A percentile compares a stretch with the other conserved stretches of the same genome.
These are phyloP conservation scores for Pycnomerus fuliginosus DNA, from an alignment of 2,888 invertebrate species.

Conservation along the genomic window DNA sequence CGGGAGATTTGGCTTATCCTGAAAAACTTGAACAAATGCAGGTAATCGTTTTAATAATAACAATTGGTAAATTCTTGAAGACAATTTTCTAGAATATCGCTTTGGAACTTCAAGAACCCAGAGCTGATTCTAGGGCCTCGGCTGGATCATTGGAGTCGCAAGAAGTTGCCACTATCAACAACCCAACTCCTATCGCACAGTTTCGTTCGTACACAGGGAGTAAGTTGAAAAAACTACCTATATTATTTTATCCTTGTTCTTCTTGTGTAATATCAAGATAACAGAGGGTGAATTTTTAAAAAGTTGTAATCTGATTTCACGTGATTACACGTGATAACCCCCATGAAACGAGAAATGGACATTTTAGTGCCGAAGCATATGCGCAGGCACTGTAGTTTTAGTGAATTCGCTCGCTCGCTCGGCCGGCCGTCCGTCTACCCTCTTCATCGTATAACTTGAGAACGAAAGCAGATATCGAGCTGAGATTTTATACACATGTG, in stretches of 20 bases:
- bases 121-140: slow-evolving; percentile 70
- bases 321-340: too few species aligned
- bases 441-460: too few species aligned
- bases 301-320: slow-evolving; percentile 2
- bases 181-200: slow-evolving; percentile 44
- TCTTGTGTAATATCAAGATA: neutral
- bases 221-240: slow-evolving; percentile 2
- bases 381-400: too few species aligned
- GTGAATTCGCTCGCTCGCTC: too few species aligned
- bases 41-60: slow-evolving; percentile 49
- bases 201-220: slow-evolving; percentile 54
- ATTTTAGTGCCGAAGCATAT: too few species aligned
- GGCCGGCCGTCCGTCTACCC: too few species aligned
- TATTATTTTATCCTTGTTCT: too few species aligned
- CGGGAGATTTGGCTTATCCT: slow-evolving; percentile 97
- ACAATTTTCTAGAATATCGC: slow-evolving; percentile 43
- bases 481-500: too few species aligned
- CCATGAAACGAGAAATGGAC: too few species aligned
- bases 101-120: slow-evolving; percentile 44
- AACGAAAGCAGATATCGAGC: too few species aligned
- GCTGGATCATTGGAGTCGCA: slow-evolving; percentile 69
- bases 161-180: slow-evolving; percentile 68
- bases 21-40: slow-evolving; percentile 98
- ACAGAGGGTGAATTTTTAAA: neutral
- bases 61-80: neutral